Evolutionary conservation across 2,888 invertebrate genomes (phyloP), one percentile per base, ranked within the genome.

Genomic region (Taenaris catops): DNA sequence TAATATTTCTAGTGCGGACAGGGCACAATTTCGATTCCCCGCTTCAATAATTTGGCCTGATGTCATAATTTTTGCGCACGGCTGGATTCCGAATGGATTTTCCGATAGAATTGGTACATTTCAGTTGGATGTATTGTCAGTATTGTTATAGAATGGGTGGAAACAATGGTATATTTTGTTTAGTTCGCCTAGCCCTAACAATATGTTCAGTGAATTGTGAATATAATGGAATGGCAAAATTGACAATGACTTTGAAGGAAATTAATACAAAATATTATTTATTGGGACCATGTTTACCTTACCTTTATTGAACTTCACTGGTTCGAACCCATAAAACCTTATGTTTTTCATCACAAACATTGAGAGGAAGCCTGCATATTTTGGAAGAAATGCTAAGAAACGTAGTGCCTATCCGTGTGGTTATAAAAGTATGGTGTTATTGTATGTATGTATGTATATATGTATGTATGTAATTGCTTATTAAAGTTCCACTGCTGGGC

Each of bases 41-140:
- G 46, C 44, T 56, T 63, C 63, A 70, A 76, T 79, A 79, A 81
- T 78, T 79, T 65, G 64, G 63, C 63, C 69, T 68, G 66, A 70
- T 70, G 73, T 74, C 73, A 76, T 73, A 72, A 69, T 78, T 70
- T 71, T 72, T 69, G 61, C 76, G 72, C 70, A 65, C 73, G 76
- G 72, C 57, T 68, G 76, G 63, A 61, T 49, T 37, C 44, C 60
- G 63, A 78, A 80, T 79, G 78, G 72, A 66, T 76, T 80, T 80
- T 70, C 78, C 78, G 66, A 80, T 80, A 71, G 74, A 76, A 72
- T 78, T 74, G 70, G 59, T 72, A 57, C 63, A 55, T 63, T 63
- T 63, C 62, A 64, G 53, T 55, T 28, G 37, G 54, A 51, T 49
- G 41, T 44, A 49, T 52, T 49, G 46, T 48, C 38, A 53, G 56